Conservation (phyloP, 1,140 invertebrate species). For the Drosophila malerkotliana region DNA sequence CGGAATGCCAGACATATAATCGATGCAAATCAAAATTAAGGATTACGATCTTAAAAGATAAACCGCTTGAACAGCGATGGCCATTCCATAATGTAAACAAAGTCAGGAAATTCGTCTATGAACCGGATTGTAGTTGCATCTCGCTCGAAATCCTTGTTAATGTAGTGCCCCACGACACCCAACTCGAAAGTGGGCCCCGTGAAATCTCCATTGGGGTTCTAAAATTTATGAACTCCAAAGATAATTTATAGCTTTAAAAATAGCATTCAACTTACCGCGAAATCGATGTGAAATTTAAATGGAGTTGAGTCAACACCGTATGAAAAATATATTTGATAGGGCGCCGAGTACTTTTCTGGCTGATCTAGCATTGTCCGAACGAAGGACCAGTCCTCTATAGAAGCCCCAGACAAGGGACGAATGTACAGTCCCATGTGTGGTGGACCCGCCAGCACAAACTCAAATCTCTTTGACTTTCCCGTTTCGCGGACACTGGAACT, state of each 20-base stretch:
- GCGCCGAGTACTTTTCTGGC: conserved; percentile 85
- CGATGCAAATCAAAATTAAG: conserved; percentile 8
- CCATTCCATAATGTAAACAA: conserved; percentile 74
- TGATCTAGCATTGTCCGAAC: conserved; percentile 84
- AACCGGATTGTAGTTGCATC: conserved; percentile 48
- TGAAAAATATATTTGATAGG: conserved; percentile 89
- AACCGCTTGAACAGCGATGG: conserved; percentile 69
- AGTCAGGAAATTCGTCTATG: conserved; percentile 62
- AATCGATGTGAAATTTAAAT: conserved; percentile 86
- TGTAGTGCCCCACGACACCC: conserved; percentile 69
- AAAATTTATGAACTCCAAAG: not conserved
- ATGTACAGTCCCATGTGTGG: conserved; percentile 89
- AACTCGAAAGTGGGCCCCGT: conserved; percentile 56
- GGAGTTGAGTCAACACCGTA: conserved; percentile 86
- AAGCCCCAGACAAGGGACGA: conserved; percentile 86
- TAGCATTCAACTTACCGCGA: conserved; percentile 84
- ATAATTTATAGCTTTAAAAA: not conserved
- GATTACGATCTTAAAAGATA: conserved; percentile 42
- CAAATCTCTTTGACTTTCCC: conserved; percentile 42
- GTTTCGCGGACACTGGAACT: conserved; percentile 21
- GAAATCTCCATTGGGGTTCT: conserved; percentile 42
- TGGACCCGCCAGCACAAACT: conserved; percentile 85
- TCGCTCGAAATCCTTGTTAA: conserved; percentile 58
- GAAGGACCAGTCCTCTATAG: conserved; percentile 87
- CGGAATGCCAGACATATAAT: conserved; percentile 25